Evolutionary conservation across 2,797 vertebrate genomes (phyloP), one percentile per base, ranked within the genome.

Genomic region (Decapterus maruadsi): DNA sequence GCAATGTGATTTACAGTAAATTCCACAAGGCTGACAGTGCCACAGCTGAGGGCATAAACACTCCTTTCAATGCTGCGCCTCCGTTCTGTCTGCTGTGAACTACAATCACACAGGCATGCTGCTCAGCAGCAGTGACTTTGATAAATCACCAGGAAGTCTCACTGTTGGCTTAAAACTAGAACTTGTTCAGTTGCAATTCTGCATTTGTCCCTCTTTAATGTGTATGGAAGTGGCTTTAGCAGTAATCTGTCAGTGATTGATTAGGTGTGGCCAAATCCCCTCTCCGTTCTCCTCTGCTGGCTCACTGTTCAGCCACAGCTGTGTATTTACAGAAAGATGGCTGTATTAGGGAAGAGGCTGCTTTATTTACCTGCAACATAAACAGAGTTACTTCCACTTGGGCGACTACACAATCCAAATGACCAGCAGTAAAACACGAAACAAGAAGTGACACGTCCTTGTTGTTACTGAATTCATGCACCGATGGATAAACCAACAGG

Each of bases 1-100:
- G 97, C 97, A 96, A 96, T 97, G 97, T 99, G 98, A 99, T 99
- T 99, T 99, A 99, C 98, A 98, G 97, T 98, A 97, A 99, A 99
- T 98, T 98, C 97, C 96, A 97, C 95, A 96, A 96, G 97, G 97
- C 97, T 98, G 97, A 97, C 97, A 97, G 96, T 95, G 96, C 95
- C 97, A 96, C 96, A 98, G 98, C 97, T 97, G 96, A 98, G 97
- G 97, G 97, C 97, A 98, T 98, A 98, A 98, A 98, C 97, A 98
- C 95, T 96, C 95, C 96, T 97, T 97, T 98, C 98, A 97, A 95
- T 95, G 95, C 94, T 94, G 96, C 93, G 93, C 96, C 96, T 97
- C 95, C 94, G 94, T 94, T 96, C 95, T 95, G 96, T 97, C 96
- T 96, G 96, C 96, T 96, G 97, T 96, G 96, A 97, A 97, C 96